Evolutionary conservation across 2,797 vertebrate genomes (phyloP).

Genomic region (Anabas testudineus): DNA sequence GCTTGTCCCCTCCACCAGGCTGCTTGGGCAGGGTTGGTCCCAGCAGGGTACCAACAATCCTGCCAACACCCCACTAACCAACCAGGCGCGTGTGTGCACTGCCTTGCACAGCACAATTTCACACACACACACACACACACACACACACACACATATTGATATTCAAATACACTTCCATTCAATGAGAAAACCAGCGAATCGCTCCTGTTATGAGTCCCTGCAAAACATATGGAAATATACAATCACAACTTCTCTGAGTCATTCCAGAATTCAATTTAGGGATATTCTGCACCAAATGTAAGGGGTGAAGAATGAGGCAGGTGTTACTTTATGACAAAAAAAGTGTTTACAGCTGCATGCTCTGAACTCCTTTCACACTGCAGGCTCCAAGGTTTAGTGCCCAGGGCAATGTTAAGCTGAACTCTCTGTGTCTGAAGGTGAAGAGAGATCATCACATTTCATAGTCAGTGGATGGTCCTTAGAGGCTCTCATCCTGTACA

Average conservation of each 20-base stretch:
- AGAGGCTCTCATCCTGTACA: slow-evolving; percentile 75
- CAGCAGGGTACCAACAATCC: slow-evolving; percentile 81
- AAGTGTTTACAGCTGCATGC: slow-evolving; percentile 47
- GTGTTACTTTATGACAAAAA: slow-evolving; percentile 54
- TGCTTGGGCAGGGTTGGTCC: slow-evolving; percentile 82
- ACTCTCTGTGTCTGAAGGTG: slow-evolving; percentile 77
- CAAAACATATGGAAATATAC: slow-evolving; percentile 75
- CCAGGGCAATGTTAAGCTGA: slow-evolving; percentile 81
- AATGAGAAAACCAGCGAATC: slow-evolving; percentile 67
- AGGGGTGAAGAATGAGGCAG: slow-evolving; percentile 65
- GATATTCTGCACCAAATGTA: slow-evolving; percentile 57
- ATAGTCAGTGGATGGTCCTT: slow-evolving; percentile 78
- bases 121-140: slow-evolving; percentile 65
- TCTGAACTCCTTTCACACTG: slow-evolving; percentile 63
- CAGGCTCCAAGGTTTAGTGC: slow-evolving; percentile 77
- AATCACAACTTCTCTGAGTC: slow-evolving; percentile 64
- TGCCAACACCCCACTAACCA: slow-evolving; percentile 79
- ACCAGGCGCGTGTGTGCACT: slow-evolving; percentile 60
- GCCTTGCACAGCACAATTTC: slow-evolving; percentile 61
- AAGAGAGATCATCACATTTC: slow-evolving; percentile 79
- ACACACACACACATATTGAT: slow-evolving; percentile 67
- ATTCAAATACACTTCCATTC: slow-evolving; percentile 72
- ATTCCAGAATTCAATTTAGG: slow-evolving; percentile 69
- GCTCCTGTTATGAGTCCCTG: slow-evolving; percentile 59
- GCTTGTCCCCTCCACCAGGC: slow-evolving; percentile 81